Base-by-base conservation (phyloP, 1,140 invertebrate species). In the Ephestia elutella region DNA sequence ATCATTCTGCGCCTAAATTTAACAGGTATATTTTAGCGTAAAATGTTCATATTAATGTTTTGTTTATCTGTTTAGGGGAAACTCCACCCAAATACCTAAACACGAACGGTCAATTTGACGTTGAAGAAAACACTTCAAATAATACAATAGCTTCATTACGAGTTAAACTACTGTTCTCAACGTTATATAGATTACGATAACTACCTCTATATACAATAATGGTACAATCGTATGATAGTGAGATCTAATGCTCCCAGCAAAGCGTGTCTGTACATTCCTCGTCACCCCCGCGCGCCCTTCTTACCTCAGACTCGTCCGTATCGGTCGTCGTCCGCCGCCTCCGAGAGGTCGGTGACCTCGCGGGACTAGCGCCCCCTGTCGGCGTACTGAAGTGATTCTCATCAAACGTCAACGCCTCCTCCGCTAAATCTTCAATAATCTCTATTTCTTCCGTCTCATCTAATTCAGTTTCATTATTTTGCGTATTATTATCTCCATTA, bases 341-440 rank as follows among this genome's bases (percentile, higher is more conserved):
- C 5, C 74, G 65, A 5, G 59, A 20, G 19, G 51, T 49, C 3
- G 75, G 72, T 21, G 73, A 69, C 30, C 73, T 62, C 59, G 75
- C 66, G 7, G 82, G 80, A 5, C 74, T 79, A 3, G 68, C 70
- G 13, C 77, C 82, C 7, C 78, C 80, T 2, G 73, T 78, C 18
- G 86, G 86, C 56, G 86, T 88, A 59, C 86, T 88, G 65, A 88
- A 88, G 61, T 88, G 86, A 56, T 88, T 88, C 71, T 88, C 86
- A 56, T 88, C 86, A 57, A 88, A 88, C 17, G 81, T 85, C 64
- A 88, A 61, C 2, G 77, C 73, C 48, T 81, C 80, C 35, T 73
- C 67, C n/a, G 54, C 57, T 10, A 38, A 59, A 5, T 57, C 57
- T 54, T 60, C 63, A 18, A 49, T 28, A 20, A 60, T 59, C 25